A percentile compares a stretch with the other conserved stretches of the same genome.
Evolutionary conservation across 2,888 invertebrate species (phyloP).

Genomic region (Andrena chrysosceles): DNA sequence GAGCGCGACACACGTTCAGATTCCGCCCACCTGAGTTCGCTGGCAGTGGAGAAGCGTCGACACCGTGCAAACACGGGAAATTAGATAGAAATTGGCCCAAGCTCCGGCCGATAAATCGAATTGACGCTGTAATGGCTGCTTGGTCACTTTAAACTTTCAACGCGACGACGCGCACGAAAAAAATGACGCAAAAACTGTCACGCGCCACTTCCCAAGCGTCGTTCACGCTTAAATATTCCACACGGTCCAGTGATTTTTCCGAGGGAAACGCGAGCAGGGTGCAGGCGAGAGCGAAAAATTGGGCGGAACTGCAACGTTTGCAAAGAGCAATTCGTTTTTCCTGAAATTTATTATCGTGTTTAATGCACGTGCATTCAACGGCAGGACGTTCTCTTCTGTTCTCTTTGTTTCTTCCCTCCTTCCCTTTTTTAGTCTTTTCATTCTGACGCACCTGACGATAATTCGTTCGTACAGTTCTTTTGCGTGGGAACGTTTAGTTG

Average conservation of each 20-base stretch:
- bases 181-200: too few species aligned
- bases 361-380: neutral
- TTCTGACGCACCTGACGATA: neutral
- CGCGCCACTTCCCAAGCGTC: too few species aligned
- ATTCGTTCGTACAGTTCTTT: neutral
- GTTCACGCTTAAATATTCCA: neutral
- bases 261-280: neutral
- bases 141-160: too few species aligned
- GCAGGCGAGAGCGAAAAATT: neutral
- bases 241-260: neutral
- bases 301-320: neutral
- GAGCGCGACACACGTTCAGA: too few species aligned
- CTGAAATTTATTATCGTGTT: constrained; percentile 5
- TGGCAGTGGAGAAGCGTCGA: too few species aligned
- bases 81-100: too few species aligned
- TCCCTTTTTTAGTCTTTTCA: neutral
- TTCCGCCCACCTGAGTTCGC: too few species aligned
- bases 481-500: neutral
- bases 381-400: too few species aligned
- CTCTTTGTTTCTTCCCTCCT: neutral
- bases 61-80: too few species aligned
- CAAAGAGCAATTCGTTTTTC: neutral
- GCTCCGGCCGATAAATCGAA: too few species aligned
- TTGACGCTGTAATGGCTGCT: too few species aligned
- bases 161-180: too few species aligned